A percentile compares a stretch with the other conserved stretches of the same genome.
Evolutionary conservation across 2,888 invertebrate genomes (phyloP).

Genomic region (Hipparchia semele): DNA sequence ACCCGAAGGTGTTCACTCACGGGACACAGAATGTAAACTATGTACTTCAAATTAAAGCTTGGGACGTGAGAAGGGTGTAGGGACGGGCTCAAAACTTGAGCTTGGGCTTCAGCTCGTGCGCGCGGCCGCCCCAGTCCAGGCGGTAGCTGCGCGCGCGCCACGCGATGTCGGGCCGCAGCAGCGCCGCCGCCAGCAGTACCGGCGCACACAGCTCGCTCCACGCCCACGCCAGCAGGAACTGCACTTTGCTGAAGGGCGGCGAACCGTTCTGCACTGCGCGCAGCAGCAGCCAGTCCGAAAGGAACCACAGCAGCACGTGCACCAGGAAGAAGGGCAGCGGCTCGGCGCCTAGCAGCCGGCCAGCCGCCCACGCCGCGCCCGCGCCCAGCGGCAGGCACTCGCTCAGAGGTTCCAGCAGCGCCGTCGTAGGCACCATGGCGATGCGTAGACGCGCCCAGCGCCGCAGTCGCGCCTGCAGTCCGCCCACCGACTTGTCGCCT

Average conservation of each 20-base stretch:
- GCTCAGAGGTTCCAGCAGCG: slow-evolving; percentile 96
- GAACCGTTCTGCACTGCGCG: slow-evolving; percentile 95
- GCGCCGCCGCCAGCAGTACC: slow-evolving; percentile 92
- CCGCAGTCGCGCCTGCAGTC: slow-evolving; percentile 92
- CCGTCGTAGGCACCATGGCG: slow-evolving; percentile 97
- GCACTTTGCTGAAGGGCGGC: slow-evolving; percentile 96
- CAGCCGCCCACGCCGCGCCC: slow-evolving; percentile 94
- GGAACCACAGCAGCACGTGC: slow-evolving; percentile 97
- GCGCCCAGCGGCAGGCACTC: slow-evolving; percentile 97
- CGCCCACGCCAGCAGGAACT: slow-evolving; percentile 97
- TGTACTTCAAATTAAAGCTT: slow-evolving; percentile 75
- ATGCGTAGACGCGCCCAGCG: slow-evolving; percentile 98
- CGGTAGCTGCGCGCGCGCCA: slow-evolving; percentile 97
- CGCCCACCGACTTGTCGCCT: slow-evolving; percentile 92
- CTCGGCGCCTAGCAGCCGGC: slow-evolving; percentile 92
- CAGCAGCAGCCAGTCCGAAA: slow-evolving; percentile 97
- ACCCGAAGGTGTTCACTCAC: slow-evolving; percentile 41
- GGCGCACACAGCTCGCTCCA: slow-evolving; percentile 96
- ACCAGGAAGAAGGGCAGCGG: slow-evolving; percentile 95
- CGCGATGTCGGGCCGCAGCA: slow-evolving; percentile 93
- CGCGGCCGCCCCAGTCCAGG: slow-evolving; percentile 97
- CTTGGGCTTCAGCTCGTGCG: slow-evolving; percentile 93
- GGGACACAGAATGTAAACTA: slow-evolving; percentile 46
- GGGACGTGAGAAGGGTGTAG: slow-evolving; percentile 53
- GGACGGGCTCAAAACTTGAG: slow-evolving; percentile 82